Base-by-base conservation (phyloP, 92 coral and sea anemone genomes). In the Zoanthus sansibaricus region DNA sequence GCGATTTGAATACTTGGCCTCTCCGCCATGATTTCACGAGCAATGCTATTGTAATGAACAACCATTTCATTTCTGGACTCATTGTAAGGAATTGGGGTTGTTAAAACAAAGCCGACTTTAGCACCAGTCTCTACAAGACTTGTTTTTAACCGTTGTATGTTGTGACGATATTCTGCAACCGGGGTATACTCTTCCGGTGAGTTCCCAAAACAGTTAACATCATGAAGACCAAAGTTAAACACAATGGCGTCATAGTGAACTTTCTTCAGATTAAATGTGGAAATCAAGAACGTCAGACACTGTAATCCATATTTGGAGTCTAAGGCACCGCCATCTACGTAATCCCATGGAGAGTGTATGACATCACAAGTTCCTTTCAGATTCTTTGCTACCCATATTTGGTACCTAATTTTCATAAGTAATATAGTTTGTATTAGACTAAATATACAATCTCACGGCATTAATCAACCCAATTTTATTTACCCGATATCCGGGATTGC, bases 291-390 rank as follows among this genome's bases (percentile, higher is more conserved):
- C n/a, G 46, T 52, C 79, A 95, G 76, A 71, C 98, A 95, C 48
- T 80, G 82, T 4, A 93, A 67, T 12, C 94, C 98, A 77, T 93
- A 92, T 72, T 90, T 93, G 67, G 98, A 78, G 88, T 95, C 98
- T 88, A 93, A 92, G 44, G 98, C 98, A 21, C 98, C 98, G 17
- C 98, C 96, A 80, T 93, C 94, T 17, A 0, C 37, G n/a, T 55
- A 20, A 58, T 95, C 98, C 98, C 98, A 95, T 15, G 98, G 96
- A 64, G 98, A 89, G 87, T 95, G 98, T 75, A 82, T 88, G 33
- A 95, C 96, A 59, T 93, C 84, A 83, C 93, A 95, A 42, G 13
- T 67, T 13, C 74, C 88, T 10, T 71, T 78, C 82, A 94, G 91
- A 21, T 52, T 86, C 15, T 91, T 20, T 30, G 59, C 52, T 9